phyloP scores from a whole-genome alignment of 2,113 vertebrate species.

The Lepisosteus oculatus region DNA sequence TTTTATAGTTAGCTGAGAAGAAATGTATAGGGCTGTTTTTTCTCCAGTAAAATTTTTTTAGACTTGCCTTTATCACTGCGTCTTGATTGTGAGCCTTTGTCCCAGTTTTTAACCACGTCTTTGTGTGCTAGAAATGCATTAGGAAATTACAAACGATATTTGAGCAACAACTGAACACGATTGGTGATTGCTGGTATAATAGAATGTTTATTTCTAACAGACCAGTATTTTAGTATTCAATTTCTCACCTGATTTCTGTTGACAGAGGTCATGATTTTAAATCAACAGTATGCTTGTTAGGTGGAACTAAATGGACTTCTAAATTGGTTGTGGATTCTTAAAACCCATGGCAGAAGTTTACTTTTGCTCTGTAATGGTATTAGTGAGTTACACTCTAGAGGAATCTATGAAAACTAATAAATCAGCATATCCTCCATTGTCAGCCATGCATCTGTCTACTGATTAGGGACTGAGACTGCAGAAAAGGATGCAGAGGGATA shows the following conservation, averaged over 20 bases:
- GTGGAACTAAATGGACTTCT: background rate
- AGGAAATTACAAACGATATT: background rate
- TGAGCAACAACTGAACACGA: background rate
- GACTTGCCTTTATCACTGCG: too few species aligned
- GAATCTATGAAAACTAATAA: slow-evolving; percentile 56
- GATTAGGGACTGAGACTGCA: slow-evolving; percentile 50
- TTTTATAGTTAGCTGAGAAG: too few species aligned
- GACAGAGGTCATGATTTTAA: slow-evolving; percentile 9
- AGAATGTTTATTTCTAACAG: too few species aligned
- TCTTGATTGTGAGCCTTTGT: too few species aligned
- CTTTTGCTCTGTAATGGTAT: slow-evolving; percentile 35
- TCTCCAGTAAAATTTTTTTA: too few species aligned
- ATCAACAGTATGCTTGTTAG: slow-evolving; percentile 3
- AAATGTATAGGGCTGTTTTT: too few species aligned
- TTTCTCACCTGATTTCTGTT: slow-evolving; percentile 6
- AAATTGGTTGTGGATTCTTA: background rate
- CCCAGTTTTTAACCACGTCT: too few species aligned
- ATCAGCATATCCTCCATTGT: slow-evolving; percentile 50
- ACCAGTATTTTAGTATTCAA: background rate
- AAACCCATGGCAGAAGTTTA: background rate
- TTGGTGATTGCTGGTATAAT: too few species aligned
- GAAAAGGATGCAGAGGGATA: background rate
- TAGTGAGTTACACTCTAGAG: slow-evolving; percentile 50
- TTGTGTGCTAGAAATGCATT: background rate
- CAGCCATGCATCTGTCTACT: slow-evolving; percentile 52